phyloP scores from a whole-genome alignment of 1,140 invertebrate genomes.

The Liolophura sinensis region DNA sequence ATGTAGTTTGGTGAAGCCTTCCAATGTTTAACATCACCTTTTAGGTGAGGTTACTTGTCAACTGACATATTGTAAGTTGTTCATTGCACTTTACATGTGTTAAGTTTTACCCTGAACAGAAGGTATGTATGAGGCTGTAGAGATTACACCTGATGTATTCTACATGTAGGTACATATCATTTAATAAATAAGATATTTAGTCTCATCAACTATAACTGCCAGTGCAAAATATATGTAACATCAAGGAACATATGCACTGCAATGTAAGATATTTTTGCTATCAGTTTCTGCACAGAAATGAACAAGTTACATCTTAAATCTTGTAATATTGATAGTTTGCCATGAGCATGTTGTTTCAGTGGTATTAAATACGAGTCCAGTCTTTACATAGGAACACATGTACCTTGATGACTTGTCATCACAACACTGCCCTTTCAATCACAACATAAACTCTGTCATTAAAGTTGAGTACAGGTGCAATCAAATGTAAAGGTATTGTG shows the following conservation, averaged over 20 bases:
- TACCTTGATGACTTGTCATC: not conserved
- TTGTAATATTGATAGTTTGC: not conserved
- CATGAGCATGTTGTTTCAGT: too few species aligned
- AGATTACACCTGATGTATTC: too few species aligned
- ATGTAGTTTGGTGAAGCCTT: not conserved
- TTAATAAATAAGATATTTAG: too few species aligned
- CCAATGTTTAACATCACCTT: not conserved
- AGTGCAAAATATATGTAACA: too few species aligned
- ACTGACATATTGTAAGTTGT: constrained; percentile 3
- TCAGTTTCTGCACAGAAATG: too few species aligned
- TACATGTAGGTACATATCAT: too few species aligned
- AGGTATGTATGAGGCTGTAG: not conserved
- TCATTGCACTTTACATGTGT: not conserved
- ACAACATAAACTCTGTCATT: too few species aligned
- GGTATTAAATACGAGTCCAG: not conserved
- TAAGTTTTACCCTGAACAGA: not conserved
- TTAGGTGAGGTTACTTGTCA: constrained; percentile 7
- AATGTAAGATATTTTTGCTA: too few species aligned
- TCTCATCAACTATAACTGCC: too few species aligned
- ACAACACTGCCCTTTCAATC: too few species aligned
- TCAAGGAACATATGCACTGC: too few species aligned
- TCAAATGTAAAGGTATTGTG: not conserved
- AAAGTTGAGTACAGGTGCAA: too few species aligned
- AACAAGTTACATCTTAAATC: not conserved
- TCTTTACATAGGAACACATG: not conserved